Evolutionary conservation across 1,140 invertebrate species (phyloP), one percentile per base, ranked within the genome.

Genomic region (Drosophila santomea): DNA sequence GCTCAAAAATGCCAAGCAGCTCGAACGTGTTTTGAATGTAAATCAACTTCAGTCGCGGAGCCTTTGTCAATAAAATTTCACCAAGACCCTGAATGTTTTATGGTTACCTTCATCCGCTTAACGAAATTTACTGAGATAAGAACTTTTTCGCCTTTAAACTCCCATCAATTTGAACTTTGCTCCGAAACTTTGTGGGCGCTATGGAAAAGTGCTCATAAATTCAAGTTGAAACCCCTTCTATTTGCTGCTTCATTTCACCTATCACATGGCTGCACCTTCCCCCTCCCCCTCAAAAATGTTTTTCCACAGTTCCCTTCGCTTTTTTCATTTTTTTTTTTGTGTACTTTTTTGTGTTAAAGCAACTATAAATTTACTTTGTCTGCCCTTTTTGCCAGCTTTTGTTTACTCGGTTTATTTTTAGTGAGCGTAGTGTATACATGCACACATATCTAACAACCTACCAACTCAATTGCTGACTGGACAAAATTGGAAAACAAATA

Each of bases 371-470:
- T 75, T 59, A 80, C 66, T 76, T 76, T 55, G 58, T 56, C 45
- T 66, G 74, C 59, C 44, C 72, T 48, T 80, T 80, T 80, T 71
- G 72, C 60, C 51, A 66, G 71, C 38, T 35, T 74, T 80, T 80
- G 61, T 80, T 80, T 76, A 66, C 78, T 50, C 36, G 28, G 41
- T 61, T 80, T 80, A 59, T 80, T 76, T 80, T 73, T 80, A 80
- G 78, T 74, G 51, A 47, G 54, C 68, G 63, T 25, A 47, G 54
- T 60, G 63, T 32, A 10, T 25, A 60, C 36, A 36, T 11, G 12
- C 38, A 67, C 15, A 43, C 7, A 68, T 51, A 74, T 78, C 62
- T 66, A 74, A 69, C 47, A 60, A 44, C 51, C 57, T 59, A 56
- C 28, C 51, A 47, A 74, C 71, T 63, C 50, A 73, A 48, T 72